These are phyloP conservation scores for Pocota personata DNA, from an alignment of 2,888 invertebrate species.

Conservation along the genomic window DNA sequence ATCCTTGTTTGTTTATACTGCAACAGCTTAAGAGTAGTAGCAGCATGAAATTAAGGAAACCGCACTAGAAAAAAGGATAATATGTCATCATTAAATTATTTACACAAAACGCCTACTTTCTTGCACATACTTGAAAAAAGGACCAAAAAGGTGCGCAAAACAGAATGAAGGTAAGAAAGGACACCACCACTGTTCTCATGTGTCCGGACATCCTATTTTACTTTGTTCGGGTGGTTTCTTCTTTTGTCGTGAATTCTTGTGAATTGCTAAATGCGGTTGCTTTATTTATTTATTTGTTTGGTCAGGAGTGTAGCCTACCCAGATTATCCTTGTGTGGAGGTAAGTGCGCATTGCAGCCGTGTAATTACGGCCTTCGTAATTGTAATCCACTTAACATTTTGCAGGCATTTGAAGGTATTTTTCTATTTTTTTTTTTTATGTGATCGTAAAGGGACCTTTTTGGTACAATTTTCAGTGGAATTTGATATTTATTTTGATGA, in stretches of 20 bases:
- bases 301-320: slow-evolving; percentile 46
- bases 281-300: slow-evolving; percentile 24
- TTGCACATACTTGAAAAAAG: slow-evolving; percentile 50
- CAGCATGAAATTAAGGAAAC: slow-evolving; percentile 60
- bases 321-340: slow-evolving; percentile 43
- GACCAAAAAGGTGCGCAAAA: slow-evolving; percentile 36
- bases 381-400: slow-evolving; percentile 70
- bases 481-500: slow-evolving; percentile 70
- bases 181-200: slow-evolving; percentile 60
- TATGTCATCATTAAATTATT: slow-evolving; percentile 71
- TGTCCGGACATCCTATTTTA: slow-evolving; percentile 70
- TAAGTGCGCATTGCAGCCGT: slow-evolving; percentile 48
- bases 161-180: slow-evolving; percentile 39
- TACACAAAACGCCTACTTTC: slow-evolving; percentile 72
- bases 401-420: slow-evolving; percentile 29
- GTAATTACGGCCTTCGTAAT: slow-evolving; percentile 59
- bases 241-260: slow-evolving; percentile 34
- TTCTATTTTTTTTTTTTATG: background rate
- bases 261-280: slow-evolving; percentile 55
- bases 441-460: slow-evolving; percentile 22
- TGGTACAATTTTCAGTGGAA: slow-evolving; percentile 42
- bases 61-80: slow-evolving; percentile 52
- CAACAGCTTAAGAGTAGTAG: slow-evolving; percentile 44
- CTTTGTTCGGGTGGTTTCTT: slow-evolving; percentile 40
- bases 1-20: slow-evolving; percentile 58